Conservation (phyloP, 2,113 vertebrate species). For the Hylia prasina region DNA sequence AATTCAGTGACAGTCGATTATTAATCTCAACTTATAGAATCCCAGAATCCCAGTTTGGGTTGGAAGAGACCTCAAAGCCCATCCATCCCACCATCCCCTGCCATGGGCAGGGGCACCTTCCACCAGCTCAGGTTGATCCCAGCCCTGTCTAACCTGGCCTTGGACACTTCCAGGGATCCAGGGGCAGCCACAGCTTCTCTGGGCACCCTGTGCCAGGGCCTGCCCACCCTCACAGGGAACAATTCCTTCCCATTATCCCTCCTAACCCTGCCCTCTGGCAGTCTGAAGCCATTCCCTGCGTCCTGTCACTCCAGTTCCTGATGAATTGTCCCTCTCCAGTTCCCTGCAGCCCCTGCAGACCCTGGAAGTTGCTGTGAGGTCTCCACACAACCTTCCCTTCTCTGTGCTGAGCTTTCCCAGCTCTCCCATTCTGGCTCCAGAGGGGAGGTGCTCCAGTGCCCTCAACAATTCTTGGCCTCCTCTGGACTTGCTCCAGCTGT, state of each 20-base stretch:
- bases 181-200: background rate
- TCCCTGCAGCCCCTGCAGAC: background rate
- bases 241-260: background rate
- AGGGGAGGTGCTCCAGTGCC: background rate
- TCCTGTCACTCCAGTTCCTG: background rate
- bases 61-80: fast-evolving
- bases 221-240: background rate
- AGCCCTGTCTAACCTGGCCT: fast-evolving
- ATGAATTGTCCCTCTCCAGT: background rate
- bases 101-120: background rate
- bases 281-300: fast-evolving
- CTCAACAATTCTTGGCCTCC: background rate
- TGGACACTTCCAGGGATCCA: background rate
- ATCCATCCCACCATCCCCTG: background rate
- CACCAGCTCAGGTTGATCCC: fast-evolving
- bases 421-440: background rate
- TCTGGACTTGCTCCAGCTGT: background rate
- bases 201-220: background rate
- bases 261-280: fast-evolving
- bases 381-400: background rate
- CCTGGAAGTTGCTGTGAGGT: background rate
- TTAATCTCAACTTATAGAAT: fast-evolving
- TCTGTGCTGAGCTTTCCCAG: background rate
- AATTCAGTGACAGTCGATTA: background rate
- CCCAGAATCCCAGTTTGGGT: too few relatives aligned